phyloP scores from a whole-genome alignment of 2,113 vertebrate species.

The Oryctolagus cuniculus region mOryCun1.1 NC_091447.1:47111001-47111500 shows the following conservation, averaged over 20 bases:
- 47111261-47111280: not conserved
- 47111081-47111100: not conserved
- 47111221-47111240: not conserved
- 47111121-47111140: not conserved
- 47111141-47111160: constrained; percentile 25
- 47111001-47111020: not conserved
- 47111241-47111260: not conserved
- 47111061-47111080: not conserved
- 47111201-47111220: not conserved
- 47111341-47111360: not conserved
- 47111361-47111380: not conserved
- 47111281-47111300: not conserved
- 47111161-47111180: not conserved
- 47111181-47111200: not conserved
- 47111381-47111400: not conserved
- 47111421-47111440: not conserved
- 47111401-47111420: not conserved
- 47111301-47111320: not conserved
- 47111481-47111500: constrained; percentile 7
- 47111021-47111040: not conserved
- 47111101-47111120: not conserved
- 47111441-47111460: not conserved
- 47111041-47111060: not conserved
- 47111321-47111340: not conserved
- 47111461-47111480: not conserved